Evolutionary conservation across 2,888 invertebrate species (phyloP), one percentile per base, ranked within the genome.

Genomic region (Bellardia bayeri): DNA sequence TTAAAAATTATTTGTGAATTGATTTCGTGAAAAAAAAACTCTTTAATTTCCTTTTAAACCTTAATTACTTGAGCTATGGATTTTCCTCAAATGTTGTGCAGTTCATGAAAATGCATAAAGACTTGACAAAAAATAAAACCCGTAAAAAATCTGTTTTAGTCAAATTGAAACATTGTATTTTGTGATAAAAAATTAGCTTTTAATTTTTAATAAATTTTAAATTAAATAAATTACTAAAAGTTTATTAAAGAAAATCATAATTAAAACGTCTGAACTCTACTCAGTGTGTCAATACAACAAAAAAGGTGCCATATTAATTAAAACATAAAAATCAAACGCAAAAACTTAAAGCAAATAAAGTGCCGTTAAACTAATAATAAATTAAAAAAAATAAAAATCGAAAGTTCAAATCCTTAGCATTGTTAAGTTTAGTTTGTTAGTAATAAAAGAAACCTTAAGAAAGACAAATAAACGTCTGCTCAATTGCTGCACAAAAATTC

Each of bases 31-130:
- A 58, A 45, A 11, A 40, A n/a, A 42, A 16, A 40, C 3, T 40
- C 42, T 49, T 49, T 45, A 54, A 40, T 23, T 64, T 64, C n/a
- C 40, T 37, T 2, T n/a, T 8, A 66, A 66, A 23, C 14, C 14
- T 23, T 30, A 23, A 69, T 75, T 64, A 40, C 33, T 78, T 76
- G 23, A 63, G 58, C 13, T 40, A 91, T 91, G 90, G 82, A 78
- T 49, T 72, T 86, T 68, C 14, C 30, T 58, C 40, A 88, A 82
- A 75, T 89, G 82, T 82, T 89, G 89, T 89, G 88, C 83, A 89
- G 72, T 85, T 91, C 89, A 91, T 92, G 91, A 93, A 92, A 91
- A 93, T 93, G 93, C 92, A 92, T 90, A 93, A 92, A 91, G 92
- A 91, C 89, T 90, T 93, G 89, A 90, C 91, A 89, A 92, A 93